These are phyloP conservation scores for Oceanodroma tethys DNA, from an alignment of 2,113 vertebrate species.

Conservation along the genomic window DNA sequence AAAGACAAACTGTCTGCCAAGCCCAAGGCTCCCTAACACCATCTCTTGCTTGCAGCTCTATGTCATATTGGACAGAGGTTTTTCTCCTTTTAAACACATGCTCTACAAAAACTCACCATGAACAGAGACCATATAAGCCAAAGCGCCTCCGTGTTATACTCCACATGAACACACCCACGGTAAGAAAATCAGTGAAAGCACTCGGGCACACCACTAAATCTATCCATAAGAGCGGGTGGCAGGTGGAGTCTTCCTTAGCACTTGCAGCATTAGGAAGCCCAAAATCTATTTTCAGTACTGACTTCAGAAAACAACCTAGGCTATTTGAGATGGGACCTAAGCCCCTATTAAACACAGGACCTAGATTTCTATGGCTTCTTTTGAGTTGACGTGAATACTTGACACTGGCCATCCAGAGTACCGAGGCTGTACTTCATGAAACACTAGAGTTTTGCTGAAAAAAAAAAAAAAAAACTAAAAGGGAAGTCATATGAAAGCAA, in stretches of 20 bases:
- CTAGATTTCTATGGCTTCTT: neutral
- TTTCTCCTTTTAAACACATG: neutral
- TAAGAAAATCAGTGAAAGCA: neutral
- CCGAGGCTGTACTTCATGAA: neutral
- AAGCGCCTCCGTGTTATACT: neutral
- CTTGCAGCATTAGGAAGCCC: neutral
- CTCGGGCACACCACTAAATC: neutral
- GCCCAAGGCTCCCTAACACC: neutral
- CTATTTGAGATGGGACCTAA: neutral
- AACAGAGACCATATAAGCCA: neutral
- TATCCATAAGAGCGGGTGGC: accelerated
- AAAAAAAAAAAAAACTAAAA: neutral
- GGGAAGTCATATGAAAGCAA: neutral
- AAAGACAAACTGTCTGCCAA: neutral
- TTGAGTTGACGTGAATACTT: neutral
- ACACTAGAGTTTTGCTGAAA: neutral
- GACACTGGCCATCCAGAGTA: neutral
- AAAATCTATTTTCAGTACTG: neutral
- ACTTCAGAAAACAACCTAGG: neutral
- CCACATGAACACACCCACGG: neutral
- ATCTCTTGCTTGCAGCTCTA: neutral
- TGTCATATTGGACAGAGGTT: neutral
- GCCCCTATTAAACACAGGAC: neutral
- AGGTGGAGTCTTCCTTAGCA: neutral
- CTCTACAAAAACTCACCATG: neutral